Percentiles rank a stretch among this genome's conserved stretches.
These are phyloP conservation scores for Chloropsis cyanopogon DNA, from an alignment of 2,113 vertebrate genomes.

Conservation along the genomic window DNA sequence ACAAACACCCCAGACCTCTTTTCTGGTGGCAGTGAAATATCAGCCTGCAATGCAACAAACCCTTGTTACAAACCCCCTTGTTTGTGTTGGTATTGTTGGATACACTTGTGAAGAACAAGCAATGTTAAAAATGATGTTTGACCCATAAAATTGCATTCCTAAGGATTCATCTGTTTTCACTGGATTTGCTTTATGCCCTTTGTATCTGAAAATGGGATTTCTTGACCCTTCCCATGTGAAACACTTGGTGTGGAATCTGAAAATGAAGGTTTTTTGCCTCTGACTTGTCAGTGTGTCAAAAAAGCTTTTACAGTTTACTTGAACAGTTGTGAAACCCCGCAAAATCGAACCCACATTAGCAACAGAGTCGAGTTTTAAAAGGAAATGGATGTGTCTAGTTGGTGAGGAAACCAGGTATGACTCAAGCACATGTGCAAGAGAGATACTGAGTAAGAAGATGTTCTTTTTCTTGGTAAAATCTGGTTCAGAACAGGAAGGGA, in stretches of 20 bases:
- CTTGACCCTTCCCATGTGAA: neutral
- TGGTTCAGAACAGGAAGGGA: neutral
- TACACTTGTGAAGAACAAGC: neutral
- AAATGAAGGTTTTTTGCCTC: neutral
- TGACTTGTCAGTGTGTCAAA: neutral
- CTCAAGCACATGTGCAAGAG: neutral
- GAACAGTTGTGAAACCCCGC: neutral
- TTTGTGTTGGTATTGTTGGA: neutral
- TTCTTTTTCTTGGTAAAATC: neutral
- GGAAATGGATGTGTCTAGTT: neutral
- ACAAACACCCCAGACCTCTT: neutral
- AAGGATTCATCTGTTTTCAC: neutral
- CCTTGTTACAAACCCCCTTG: neutral
- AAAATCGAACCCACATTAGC: neutral
- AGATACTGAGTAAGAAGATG: neutral
- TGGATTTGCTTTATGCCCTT: neutral
- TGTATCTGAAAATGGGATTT: neutral
- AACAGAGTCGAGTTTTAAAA: neutral
- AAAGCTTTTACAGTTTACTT: neutral
- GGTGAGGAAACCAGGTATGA: neutral
- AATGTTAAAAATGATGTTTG: neutral
- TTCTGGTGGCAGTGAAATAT: neutral
- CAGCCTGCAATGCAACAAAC: neutral
- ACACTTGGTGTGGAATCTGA: neutral
- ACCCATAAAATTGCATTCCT: neutral